Evolutionary conservation across 2,888 invertebrate genomes (phyloP), one percentile per base, ranked within the genome.

Genomic region (Apomyelois bistriatella): DNA sequence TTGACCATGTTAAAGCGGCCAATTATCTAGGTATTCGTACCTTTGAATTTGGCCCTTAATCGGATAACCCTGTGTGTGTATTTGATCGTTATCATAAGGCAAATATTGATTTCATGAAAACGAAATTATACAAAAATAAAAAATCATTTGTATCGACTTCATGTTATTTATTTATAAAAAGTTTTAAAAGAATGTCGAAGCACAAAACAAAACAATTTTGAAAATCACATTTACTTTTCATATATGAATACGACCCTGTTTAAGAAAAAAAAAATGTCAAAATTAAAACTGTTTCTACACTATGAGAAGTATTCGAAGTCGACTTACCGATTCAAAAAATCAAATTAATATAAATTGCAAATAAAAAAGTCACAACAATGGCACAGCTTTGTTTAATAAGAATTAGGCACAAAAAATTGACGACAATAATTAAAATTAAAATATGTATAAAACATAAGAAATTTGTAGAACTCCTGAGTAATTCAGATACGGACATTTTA

Each of bases 361-460:
- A 28, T 49, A 47, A 49, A 49, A 50, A 40, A 50, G 30, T 50
- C 40, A 40, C 40, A 50, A 50, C 40, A 28, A 50, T 50, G 49
- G 49, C 49, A 50, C 49, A 50, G 40, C 40, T 46, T 32, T 46
- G 9, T 46, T 46, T 32, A 15, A 32, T 46, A 50, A 50, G 16
- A 50, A 50, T 50, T 50, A 50, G 49, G 49, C 40, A 40, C 49
- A 32, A 50, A 50, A n/a, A 46, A 46, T 46, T 46, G 46, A 46
- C 46, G 15, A 46, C 10, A 43, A 30, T 15, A 13, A 30, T 30
- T 43, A 15, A 46, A 46, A 46, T 13, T 30, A 35, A 32, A 15
- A 46, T 46, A 46, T 32, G 46, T 43, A 43, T 12, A 28, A n/a
- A 16, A 32, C 32, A 46, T 46, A 32, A 15, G 28, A 46, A 46